phyloP scores from a whole-genome alignment of 2,113 vertebrate genomes.

The Antigone vipio region DNA sequence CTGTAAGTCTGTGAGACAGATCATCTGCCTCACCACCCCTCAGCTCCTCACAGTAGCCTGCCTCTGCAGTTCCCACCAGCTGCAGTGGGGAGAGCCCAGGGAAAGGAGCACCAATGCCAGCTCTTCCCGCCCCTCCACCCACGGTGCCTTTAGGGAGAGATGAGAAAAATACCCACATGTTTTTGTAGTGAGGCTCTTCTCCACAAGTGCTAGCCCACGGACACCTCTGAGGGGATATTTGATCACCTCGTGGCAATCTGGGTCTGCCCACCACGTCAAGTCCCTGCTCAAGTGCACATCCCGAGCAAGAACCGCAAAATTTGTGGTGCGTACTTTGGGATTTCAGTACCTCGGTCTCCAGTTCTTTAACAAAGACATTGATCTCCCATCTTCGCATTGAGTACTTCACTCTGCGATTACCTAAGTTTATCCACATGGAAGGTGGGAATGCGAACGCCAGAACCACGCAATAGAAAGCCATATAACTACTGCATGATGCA shows the following conservation, averaged over 20 bases:
- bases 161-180: not conserved
- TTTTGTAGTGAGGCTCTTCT: not conserved
- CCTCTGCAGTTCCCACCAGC: not conserved
- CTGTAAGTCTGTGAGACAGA: not conserved
- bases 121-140: not conserved
- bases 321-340: rapidly evolving
- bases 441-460: not conserved
- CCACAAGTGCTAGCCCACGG: not conserved
- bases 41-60: not conserved
- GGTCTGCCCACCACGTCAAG: not conserved
- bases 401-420: not conserved
- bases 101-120: not conserved
- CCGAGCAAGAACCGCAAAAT: not conserved
- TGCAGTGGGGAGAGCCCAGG: not conserved
- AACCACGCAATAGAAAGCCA: not conserved
- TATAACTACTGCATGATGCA: not conserved
- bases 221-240: not conserved
- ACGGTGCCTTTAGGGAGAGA: not conserved
- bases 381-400: not conserved
- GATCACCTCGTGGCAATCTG: not conserved
- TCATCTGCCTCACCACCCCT: not conserved
- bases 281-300: not conserved
- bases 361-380: not conserved
- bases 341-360: not conserved
- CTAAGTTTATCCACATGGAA: not conserved